Conservation (phyloP, 1,140 invertebrate species). For the Hylaeus anthracinus region DNA sequence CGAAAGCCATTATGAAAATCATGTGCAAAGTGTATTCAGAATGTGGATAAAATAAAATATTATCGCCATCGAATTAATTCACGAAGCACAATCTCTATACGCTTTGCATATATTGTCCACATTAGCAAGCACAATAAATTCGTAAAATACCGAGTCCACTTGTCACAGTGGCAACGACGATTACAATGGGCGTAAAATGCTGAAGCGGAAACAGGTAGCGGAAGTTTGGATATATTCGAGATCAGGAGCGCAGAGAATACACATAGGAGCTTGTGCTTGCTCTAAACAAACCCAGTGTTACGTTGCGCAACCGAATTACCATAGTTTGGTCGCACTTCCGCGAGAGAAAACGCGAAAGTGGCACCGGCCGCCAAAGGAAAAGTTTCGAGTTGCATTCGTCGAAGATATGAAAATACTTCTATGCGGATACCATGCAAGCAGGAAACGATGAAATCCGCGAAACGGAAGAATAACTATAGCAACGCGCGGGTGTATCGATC, state of each 20-base stretch:
- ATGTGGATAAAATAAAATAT: no score
- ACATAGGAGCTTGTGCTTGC: background rate
- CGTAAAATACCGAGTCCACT: background rate
- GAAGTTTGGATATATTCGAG: constrained; percentile 14
- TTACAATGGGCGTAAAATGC: background rate
- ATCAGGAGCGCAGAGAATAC: no score
- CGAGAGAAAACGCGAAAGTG: constrained; percentile 16
- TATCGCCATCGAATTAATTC: no score
- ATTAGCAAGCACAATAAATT: no score
- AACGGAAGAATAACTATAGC: background rate
- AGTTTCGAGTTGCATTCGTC: background rate
- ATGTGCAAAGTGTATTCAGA: no score
- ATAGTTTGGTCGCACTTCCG: constrained; percentile 23
- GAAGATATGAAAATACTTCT: constrained; percentile 1
- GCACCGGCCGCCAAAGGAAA: background rate
- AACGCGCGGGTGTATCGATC: background rate
- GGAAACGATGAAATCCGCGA: background rate
- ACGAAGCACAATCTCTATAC: no score
- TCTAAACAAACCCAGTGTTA: constrained; percentile 22
- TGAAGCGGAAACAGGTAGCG: background rate
- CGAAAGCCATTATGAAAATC: no score
- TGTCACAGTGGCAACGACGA: background rate
- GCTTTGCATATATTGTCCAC: no score
- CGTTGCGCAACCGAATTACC: constrained; percentile 37
- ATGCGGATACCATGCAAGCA: background rate